These are phyloP conservation scores for Eulemur coronatus DNA, from an alignment of 2,797 vertebrate species.

Conservation along the genomic window DNA sequence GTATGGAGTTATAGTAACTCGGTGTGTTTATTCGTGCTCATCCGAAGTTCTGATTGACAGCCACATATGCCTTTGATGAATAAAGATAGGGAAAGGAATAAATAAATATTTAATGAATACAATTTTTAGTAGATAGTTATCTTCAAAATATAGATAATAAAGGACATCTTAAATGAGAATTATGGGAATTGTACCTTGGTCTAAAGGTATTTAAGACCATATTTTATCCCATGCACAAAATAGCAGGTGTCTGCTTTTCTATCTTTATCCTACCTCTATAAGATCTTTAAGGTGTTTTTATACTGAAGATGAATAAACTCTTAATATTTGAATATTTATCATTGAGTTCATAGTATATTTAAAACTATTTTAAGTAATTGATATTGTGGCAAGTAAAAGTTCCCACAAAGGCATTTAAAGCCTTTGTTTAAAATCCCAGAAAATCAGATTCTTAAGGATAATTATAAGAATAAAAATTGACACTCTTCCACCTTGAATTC, in stretches of 20 bases:
- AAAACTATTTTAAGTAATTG: neutral
- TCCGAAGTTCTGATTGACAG: neutral
- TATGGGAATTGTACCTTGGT: neutral
- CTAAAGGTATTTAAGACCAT: neutral
- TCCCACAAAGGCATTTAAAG: neutral
- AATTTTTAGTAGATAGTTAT: neutral
- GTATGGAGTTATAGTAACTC: neutral
- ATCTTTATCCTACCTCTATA: neutral
- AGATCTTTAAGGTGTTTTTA: neutral
- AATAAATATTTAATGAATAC: neutral
- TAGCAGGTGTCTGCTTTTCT: neutral
- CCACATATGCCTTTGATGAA: neutral
- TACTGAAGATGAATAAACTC: neutral
- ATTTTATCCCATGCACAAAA: neutral
- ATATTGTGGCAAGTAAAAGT: neutral
- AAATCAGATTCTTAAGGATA: neutral
- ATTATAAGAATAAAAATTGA: neutral
- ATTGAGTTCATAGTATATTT: neutral
- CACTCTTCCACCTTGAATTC: neutral
- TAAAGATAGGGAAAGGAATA: neutral
- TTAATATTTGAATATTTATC: constrained; percentile 34
- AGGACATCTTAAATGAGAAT: neutral
- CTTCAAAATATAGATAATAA: neutral
- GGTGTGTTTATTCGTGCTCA: neutral
- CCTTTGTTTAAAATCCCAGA: neutral